These are phyloP conservation scores for Heterocephalus glaber DNA, from an alignment of 2,113 vertebrate species.

Conservation along the genomic window DNA sequence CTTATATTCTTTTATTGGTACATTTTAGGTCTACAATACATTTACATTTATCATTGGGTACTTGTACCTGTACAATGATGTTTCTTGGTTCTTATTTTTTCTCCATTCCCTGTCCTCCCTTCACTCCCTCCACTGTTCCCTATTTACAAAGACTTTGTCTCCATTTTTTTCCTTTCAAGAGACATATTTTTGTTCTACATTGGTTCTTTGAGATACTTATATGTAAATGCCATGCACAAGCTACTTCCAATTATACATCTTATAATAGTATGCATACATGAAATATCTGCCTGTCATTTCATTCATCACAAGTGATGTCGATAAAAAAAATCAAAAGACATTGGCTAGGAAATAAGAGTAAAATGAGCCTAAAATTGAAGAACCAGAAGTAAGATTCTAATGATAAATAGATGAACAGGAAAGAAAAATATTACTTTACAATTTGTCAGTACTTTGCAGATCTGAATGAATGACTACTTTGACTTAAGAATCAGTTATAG, in stretches of 20 bases:
- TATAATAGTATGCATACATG: background rate
- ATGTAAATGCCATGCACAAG: background rate
- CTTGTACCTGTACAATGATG: too few relatives aligned
- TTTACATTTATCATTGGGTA: too few relatives aligned
- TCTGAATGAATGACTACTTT: background rate
- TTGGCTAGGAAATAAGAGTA: background rate
- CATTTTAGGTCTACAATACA: too few relatives aligned
- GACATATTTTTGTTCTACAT: background rate
- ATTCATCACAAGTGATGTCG: background rate
- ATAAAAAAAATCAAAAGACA: background rate
- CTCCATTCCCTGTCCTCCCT: too few relatives aligned
- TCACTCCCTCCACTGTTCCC: too few relatives aligned
- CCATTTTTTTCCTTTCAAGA: too few relatives aligned
- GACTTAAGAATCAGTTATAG: background rate
- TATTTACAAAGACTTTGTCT: too few relatives aligned
- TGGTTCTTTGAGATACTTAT: background rate
- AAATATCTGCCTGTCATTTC: conserved; percentile 23
- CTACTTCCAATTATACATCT: conserved; percentile 27
- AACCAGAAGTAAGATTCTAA: background rate
- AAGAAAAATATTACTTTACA: conserved; percentile 42
- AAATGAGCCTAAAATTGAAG: background rate
- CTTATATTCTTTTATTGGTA: too few relatives aligned
- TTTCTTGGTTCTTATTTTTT: too few relatives aligned
- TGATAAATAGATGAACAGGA: background rate
- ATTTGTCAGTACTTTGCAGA: background rate